Conservation (phyloP, 2,888 invertebrate genomes). For the Bimastos eiseni region DNA sequence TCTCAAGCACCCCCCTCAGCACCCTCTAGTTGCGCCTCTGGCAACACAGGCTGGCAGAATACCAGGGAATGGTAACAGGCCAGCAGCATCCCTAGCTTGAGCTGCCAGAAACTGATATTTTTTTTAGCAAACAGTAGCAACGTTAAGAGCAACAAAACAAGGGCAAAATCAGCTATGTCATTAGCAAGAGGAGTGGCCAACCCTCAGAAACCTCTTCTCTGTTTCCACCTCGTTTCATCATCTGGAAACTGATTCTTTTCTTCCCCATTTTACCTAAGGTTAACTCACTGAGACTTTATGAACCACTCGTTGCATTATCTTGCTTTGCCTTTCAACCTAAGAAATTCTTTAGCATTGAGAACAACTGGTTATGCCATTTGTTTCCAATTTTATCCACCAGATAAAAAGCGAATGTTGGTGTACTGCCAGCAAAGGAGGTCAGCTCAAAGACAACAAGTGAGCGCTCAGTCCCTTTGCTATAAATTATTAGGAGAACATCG, state of each 20-base stretch:
- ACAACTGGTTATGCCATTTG: no score
- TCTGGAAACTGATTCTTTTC: neutral
- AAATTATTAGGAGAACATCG: no score
- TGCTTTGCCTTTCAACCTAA: neutral
- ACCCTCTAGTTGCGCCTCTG: no score
- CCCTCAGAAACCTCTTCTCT: neutral
- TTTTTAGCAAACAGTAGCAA: neutral
- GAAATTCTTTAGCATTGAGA: neutral
- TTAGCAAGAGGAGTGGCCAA: neutral
- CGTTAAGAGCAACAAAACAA: neutral
- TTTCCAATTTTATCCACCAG: no score
- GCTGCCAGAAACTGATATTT: neutral
- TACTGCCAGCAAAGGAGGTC: no score
- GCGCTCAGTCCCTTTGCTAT: no score
- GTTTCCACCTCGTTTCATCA: neutral
- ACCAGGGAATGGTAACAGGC: no score
- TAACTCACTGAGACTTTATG: neutral
- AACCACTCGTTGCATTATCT: neutral
- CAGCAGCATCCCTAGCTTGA: neutral
- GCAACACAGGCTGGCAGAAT: no score
- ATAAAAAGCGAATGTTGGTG: no score
- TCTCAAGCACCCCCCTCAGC: no score
- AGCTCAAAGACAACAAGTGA: no score
- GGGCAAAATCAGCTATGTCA: neutral
- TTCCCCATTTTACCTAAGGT: neutral